Base-by-base conservation (phyloP, 53 echinoderm and acorn worm genomes). In the Crossaster papposus region DNA sequence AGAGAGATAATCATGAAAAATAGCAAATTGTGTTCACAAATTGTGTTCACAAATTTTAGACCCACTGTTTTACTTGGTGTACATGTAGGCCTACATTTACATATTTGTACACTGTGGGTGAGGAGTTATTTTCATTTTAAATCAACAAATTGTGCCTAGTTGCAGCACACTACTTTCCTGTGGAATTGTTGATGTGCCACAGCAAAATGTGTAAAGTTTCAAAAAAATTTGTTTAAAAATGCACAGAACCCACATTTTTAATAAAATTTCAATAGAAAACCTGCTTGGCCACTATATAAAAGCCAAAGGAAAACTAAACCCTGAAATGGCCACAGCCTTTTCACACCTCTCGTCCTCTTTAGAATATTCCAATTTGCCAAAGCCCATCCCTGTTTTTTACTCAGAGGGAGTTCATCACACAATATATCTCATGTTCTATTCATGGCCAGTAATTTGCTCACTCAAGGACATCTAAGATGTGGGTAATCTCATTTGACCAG, bases 321-420 rank as follows among this genome's bases (percentile, higher is more conserved):
- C 44, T 68, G 68, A 68, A 68, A 68, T 68, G 10, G 10, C 24
- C 17, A 26, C 28, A 68, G 24, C 22, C 9, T 68, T 6, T 24
- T n/a, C 4, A 28, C 28, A 24, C 11, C 3, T n/a, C 17, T 68
- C 28, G 24, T 68, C 68, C 68, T 24, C 24, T 26, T 68, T 12
- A 28, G 24, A 68, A 68, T 74, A 85, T 85, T 50, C 74, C 72
- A 85, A 85, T n/a, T n/a, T 85, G 74, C 50, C 53, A 72, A n/a
- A 52, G 70, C 10, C 85, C 74, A 74, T 73, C 74, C 55, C 44
- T 54, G 22, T 8, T 28, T 8, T 28, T 10, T 85, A 73, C 74
- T 73, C 20, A 29, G 30, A 44, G 83, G 65, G 65, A 72, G 24
- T 52, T n/a, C n/a, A n/a, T n/a, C n/a, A n/a, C n/a, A 52, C 17